phyloP scores from a whole-genome alignment of 1,140 invertebrate species.

The Aphelinus certus region DNA sequence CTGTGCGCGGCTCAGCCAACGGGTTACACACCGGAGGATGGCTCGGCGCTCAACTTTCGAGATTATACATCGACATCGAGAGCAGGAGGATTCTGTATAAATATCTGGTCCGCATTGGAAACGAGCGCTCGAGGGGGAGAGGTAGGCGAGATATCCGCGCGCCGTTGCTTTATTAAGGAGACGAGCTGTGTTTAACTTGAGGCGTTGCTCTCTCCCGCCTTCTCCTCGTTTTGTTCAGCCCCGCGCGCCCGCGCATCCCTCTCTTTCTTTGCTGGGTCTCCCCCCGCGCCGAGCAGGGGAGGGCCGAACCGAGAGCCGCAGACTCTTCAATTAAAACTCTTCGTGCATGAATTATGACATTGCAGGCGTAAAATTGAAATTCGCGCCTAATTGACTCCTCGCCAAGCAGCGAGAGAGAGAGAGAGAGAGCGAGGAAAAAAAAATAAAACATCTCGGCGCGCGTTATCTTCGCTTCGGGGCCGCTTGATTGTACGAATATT shows the following conservation, averaged over 20 bases:
- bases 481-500: slow-evolving; percentile 39
- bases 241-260: neutral
- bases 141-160: slow-evolving; percentile 4
- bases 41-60: slow-evolving; percentile 61
- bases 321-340: slow-evolving; percentile 41
- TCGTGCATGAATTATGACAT: slow-evolving; percentile 42
- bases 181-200: slow-evolving; percentile 39
- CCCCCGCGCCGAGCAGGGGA: neutral
- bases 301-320: neutral
- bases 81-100: slow-evolving; percentile 44
- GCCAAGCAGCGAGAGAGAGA: slow-evolving; percentile 5
- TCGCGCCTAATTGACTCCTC: slow-evolving; percentile 41
- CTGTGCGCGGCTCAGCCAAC: slow-evolving; percentile 13
- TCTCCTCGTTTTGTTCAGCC: neutral
- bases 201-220: slow-evolving; percentile 26
- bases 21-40: slow-evolving; percentile 48
- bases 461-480: slow-evolving; percentile 16
- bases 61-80: slow-evolving; percentile 47
- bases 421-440: neutral
- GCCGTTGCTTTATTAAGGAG: slow-evolving; percentile 34
- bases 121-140: slow-evolving; percentile 20
- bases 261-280: slow-evolving; percentile 3
- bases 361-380: slow-evolving; percentile 40
- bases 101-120: slow-evolving; percentile 43
- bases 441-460: neutral